Evolutionary conservation across 2,797 vertebrate species (phyloP).

Genomic region (Cottoperca gobio): DNA sequence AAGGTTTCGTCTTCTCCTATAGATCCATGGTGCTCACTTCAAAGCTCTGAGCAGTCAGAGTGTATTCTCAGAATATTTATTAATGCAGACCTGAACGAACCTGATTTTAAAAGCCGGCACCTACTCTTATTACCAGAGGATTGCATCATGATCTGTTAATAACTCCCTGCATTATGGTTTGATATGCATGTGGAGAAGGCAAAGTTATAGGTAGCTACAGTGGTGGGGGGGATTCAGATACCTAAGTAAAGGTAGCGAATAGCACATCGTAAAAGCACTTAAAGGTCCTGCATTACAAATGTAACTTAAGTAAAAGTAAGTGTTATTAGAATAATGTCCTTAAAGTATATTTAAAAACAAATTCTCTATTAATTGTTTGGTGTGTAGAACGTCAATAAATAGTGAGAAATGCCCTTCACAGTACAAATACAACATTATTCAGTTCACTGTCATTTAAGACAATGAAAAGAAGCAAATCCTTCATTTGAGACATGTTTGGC

Average conservation of each 20-base stretch:
- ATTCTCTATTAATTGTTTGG: too few relatives aligned
- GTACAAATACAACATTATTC: not conserved
- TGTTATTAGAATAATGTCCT: not conserved
- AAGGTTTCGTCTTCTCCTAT: constrained; percentile 38
- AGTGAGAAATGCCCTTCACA: not conserved
- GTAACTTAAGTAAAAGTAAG: not conserved
- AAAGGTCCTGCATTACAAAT: too few relatives aligned
- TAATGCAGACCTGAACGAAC: constrained; percentile 38
- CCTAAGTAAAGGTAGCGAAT: not conserved
- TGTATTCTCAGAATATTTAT: constrained; percentile 53
- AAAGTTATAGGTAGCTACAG: not conserved
- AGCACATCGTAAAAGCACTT: not conserved
- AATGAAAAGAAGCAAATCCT: not conserved
- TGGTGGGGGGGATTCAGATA: not conserved
- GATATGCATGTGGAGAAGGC: constrained; percentile 1
- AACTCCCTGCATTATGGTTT: constrained; percentile 13
- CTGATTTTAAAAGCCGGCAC: constrained; percentile 19
- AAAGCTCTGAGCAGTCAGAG: constrained; percentile 38
- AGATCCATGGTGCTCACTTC: constrained; percentile 32
- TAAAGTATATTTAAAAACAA: not conserved
- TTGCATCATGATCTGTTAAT: constrained; percentile 29
- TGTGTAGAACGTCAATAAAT: too few relatives aligned
- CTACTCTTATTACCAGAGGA: constrained; percentile 21
- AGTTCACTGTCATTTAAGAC: not conserved
- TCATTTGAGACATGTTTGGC: not conserved